These are phyloP conservation scores for Tanytarsus gracilentus DNA, from an alignment of 2,888 invertebrate species.

Conservation along the genomic window DNA sequence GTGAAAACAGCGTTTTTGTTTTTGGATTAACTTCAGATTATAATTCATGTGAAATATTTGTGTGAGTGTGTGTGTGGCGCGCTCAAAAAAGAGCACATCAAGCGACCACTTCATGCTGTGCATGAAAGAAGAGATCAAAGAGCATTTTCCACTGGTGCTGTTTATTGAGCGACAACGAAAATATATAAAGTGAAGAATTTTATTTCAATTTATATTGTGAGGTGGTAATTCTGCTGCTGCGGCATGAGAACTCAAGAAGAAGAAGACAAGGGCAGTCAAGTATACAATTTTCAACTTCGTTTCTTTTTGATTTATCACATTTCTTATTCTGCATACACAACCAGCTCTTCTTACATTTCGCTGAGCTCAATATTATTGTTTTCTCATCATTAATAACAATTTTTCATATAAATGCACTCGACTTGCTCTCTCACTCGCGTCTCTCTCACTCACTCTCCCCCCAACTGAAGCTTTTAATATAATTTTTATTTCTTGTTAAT, in stretches of 20 bases:
- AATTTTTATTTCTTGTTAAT: constrained; percentile 20
- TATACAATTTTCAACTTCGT: constrained; percentile 14
- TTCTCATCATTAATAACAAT: constrained; percentile 28
- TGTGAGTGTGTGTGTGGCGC: background rate
- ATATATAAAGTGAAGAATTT: constrained; percentile 6
- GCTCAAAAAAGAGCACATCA: background rate
- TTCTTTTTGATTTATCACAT: constrained; percentile 20
- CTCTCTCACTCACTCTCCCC: background rate
- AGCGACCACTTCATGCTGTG: constrained; percentile 19
- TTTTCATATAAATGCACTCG: constrained; percentile 1
- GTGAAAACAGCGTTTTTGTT: too few relatives aligned
- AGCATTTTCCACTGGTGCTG: constrained; percentile 14
- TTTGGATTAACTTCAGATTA: too few relatives aligned
- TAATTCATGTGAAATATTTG: too few relatives aligned
- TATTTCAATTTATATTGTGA: background rate
- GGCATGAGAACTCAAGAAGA: constrained; percentile 3
- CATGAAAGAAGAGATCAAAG: constrained; percentile 23
- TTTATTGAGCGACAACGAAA: constrained; percentile 1
- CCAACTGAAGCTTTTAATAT: constrained; percentile 12
- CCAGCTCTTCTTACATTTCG: constrained; percentile 16
- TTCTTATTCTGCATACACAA: constrained; percentile 16
- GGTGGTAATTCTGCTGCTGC: constrained; percentile 10
- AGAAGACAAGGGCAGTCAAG: background rate
- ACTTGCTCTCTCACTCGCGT: background rate
- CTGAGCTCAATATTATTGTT: constrained; percentile 17